A percentile compares a stretch with the other conserved stretches of the same genome.
phyloP scores from a whole-genome alignment of 2,797 vertebrate species.

The Poecile montanus region DNA sequence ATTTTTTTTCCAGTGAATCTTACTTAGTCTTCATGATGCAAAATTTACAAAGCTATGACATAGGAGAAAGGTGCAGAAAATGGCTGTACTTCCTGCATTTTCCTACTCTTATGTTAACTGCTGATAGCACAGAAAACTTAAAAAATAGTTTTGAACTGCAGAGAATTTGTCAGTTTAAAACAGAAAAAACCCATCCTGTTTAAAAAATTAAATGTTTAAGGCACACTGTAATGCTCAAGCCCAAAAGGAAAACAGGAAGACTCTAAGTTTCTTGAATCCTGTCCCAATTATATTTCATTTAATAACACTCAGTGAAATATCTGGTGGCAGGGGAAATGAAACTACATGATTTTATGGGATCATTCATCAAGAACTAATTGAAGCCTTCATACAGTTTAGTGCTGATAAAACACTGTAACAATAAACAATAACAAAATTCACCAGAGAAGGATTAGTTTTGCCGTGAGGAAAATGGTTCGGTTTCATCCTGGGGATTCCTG shows the following conservation, averaged over 20 bases:
- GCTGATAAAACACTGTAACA: slow-evolving; percentile 91
- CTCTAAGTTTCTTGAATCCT: slow-evolving; percentile 81
- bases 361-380: slow-evolving; percentile 99
- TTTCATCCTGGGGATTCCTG: slow-evolving; percentile 84
- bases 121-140: neutral
- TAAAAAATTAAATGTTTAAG: slow-evolving; percentile 20
- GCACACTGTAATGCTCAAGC: neutral
- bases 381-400: slow-evolving; percentile 94
- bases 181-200: neutral
- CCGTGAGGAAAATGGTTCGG: slow-evolving; percentile 81
- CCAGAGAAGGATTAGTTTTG: slow-evolving; percentile 86
- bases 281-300: slow-evolving; percentile 92
- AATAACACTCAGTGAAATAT: slow-evolving; percentile 91
- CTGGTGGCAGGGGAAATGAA: slow-evolving; percentile 93
- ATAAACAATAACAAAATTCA: slow-evolving; percentile 86
- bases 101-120: neutral
- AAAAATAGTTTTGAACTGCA: neutral
- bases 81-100: neutral
- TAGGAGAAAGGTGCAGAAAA: neutral
- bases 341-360: slow-evolving; percentile 93
- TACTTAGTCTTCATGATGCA: neutral
- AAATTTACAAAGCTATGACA: slow-evolving; percentile 4
- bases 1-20: neutral
- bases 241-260: slow-evolving; percentile 58
- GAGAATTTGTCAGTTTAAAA: neutral